These are phyloP conservation scores for Pseudochirops corinnae DNA, from an alignment of 2,797 vertebrate genomes.

Conservation along the genomic window DNA sequence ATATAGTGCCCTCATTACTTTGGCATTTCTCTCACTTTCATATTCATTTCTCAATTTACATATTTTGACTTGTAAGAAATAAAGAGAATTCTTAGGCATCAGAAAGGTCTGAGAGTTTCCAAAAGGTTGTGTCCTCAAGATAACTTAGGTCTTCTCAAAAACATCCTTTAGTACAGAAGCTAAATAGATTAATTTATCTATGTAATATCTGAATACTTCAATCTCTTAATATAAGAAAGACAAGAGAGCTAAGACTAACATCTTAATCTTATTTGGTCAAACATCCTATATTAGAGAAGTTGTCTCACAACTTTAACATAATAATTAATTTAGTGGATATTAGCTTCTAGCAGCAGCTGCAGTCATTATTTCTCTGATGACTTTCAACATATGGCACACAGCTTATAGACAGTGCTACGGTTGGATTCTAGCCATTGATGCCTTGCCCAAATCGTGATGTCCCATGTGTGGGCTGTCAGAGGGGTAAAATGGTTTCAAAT, in stretches of 20 bases:
- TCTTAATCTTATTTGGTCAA: slow-evolving; percentile 32
- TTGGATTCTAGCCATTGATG: neutral
- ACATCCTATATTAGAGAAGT: neutral
- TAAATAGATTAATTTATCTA: neutral
- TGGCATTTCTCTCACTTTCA: neutral
- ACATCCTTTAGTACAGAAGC: neutral
- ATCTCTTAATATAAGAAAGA: neutral
- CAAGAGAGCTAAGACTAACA: neutral
- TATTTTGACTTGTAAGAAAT: neutral
- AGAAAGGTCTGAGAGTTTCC: neutral
- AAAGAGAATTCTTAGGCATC: neutral
- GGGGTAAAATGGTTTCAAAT: neutral
- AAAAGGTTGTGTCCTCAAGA: neutral
- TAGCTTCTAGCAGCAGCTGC: neutral
- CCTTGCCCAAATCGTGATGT: neutral
- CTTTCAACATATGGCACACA: neutral
- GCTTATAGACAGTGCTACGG: neutral
- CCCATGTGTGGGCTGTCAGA: neutral
- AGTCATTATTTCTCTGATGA: neutral
- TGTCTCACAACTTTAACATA: slow-evolving; percentile 2
- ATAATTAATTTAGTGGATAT: neutral
- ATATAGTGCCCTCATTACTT: neutral
- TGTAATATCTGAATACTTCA: neutral
- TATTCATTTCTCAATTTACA: neutral
- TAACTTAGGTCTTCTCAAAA: neutral